Evolutionary conservation across 2,113 vertebrate species (phyloP).

Genomic region (Excalfactoria chinensis): DNA sequence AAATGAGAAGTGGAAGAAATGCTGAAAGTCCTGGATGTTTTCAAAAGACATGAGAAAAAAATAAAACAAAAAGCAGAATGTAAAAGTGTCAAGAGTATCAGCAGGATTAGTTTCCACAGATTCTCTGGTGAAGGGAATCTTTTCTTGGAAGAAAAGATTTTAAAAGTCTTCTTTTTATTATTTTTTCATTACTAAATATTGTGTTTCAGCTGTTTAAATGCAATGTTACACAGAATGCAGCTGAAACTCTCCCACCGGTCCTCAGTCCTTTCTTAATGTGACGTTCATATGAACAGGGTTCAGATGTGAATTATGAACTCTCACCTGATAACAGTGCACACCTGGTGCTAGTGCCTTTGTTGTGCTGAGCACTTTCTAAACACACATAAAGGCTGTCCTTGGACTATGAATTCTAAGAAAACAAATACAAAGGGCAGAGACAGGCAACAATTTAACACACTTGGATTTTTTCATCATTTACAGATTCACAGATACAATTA

Average conservation of each 20-base stretch:
- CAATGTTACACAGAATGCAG: background rate
- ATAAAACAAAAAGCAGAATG: background rate
- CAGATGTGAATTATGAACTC: background rate
- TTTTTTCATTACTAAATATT: background rate
- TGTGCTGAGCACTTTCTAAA: background rate
- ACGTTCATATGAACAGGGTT: background rate
- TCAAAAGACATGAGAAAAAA: background rate
- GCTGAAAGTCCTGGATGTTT: background rate
- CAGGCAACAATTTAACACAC: background rate
- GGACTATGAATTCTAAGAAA: background rate
- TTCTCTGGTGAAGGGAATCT: background rate
- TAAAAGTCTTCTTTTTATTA: background rate
- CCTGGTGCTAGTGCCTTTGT: background rate
- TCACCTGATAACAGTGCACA: background rate
- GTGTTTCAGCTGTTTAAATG: background rate
- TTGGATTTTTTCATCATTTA: background rate
- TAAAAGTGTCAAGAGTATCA: background rate
- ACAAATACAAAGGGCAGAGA: background rate
- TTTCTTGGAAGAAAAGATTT: background rate
- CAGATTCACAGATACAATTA: background rate
- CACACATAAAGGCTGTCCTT: background rate
- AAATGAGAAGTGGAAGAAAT: slow-evolving; percentile 24
- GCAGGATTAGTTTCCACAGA: background rate
- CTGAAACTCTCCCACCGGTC: background rate
- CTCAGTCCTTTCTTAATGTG: background rate